Evolutionary conservation across 92 coral and sea anemone genomes (phyloP).

Genomic region (Actinostola sp.): DNA sequence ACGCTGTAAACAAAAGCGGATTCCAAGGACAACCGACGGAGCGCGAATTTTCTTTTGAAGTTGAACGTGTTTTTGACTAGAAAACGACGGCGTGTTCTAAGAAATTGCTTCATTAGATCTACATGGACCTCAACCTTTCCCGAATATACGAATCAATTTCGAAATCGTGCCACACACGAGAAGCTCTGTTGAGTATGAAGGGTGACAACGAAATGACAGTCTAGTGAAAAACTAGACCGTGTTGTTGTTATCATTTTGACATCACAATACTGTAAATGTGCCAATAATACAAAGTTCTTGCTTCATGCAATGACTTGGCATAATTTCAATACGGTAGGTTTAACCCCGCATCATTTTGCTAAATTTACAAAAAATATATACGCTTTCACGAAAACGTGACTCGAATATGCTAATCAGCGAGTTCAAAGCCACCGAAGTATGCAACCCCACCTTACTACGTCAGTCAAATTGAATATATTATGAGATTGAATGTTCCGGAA

Average conservation of each 20-base stretch:
- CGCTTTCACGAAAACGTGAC: conserved; percentile 33
- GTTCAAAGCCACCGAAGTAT: conserved; percentile 20
- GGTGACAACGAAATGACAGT: conserved; percentile 1
- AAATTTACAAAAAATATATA: conserved; percentile 30
- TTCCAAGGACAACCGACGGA: conserved; percentile 55
- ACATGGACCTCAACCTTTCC: conserved; percentile 6
- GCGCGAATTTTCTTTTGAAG: conserved; percentile 78
- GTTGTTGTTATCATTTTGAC: conserved; percentile 5
- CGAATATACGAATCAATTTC: not conserved
- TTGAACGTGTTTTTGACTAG: conserved; percentile 18
- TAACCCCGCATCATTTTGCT: conserved; percentile 10
- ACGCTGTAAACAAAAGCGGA: conserved; percentile 69
- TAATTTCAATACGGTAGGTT: not conserved
- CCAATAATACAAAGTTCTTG: conserved; percentile 8
- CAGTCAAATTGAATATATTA: conserved; percentile 30
- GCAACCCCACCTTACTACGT: conserved; percentile 34
- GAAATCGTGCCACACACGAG: not conserved
- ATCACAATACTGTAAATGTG: conserved; percentile 19
- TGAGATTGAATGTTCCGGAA: conserved; percentile 32
- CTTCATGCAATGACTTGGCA: conserved; percentile 8
- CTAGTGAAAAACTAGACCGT: not conserved
- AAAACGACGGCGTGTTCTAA: not conserved
- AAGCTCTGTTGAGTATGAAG: too few species aligned
- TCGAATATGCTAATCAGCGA: conserved; percentile 8
- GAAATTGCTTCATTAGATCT: conserved; percentile 3